Evolutionary conservation across 2,888 invertebrate species (phyloP), one percentile per base, ranked within the genome.

Genomic region (Aspidiotus destructor): DNA sequence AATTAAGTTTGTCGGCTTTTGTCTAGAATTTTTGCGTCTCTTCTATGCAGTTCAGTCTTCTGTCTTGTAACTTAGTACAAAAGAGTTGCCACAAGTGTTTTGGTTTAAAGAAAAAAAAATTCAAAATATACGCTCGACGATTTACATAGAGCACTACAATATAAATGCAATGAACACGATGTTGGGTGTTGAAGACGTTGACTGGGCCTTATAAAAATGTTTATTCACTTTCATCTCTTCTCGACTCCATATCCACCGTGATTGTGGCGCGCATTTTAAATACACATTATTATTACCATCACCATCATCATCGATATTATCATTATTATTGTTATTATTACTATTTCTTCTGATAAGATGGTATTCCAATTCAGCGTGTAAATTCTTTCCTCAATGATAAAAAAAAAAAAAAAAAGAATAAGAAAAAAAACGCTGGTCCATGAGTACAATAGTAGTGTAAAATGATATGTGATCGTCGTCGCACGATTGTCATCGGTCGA

Each of bases 381-480:
- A 65, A 65, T 65, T 65, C 65, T 28, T 63, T 11, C 44, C 40
- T 42, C 15, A 57, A 65, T 57, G 40, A 58, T 58, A 28, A 58
- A 58, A 17, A 28, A 28, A 28, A 58, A 58, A 17, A 28, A 28
- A 58, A 28, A 17, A 2, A 40, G n/a, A 54, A 54, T 16, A 54
- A 7, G 13, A 54, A 63, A 52, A 63, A 16, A 16, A 41, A 40
- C 65, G 44, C 44, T 57, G 17, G 57, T 65, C 65, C 41, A 44
- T 42, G 55, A 65, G 57, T 55, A 65, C 65, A 65, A 65, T 65
- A 57, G 65, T 28, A 28, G 28, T 65, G 15, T 44, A 17, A 40
- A 57, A 42, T 55, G 57, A 65, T 65, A 65, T 65, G 57, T 65
- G 55, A 65, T 65, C 65, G 65, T 65, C 65, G 65, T 65, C 65